phyloP scores from a whole-genome alignment of 2,797 vertebrate genomes.

The Masticophis lateralis region DNA sequence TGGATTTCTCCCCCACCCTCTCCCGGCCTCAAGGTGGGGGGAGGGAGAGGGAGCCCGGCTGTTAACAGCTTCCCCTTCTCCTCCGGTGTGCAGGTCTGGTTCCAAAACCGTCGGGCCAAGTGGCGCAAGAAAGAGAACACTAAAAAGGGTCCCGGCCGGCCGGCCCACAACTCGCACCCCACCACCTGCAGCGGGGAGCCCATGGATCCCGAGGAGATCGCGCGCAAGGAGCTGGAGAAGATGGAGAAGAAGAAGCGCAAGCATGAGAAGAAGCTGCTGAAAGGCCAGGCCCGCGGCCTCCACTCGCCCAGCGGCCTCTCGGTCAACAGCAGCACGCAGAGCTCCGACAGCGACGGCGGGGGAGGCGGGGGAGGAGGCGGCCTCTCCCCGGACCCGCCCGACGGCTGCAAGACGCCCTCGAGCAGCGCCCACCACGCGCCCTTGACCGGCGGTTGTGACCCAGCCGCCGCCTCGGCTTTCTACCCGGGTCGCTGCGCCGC shows the following conservation, averaged over 20 bases:
- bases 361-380: slow-evolving; percentile 78
- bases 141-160: slow-evolving; percentile 95
- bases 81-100: slow-evolving; percentile 88
- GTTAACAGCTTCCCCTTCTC: slow-evolving; percentile 69
- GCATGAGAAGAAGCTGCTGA: slow-evolving; percentile 91
- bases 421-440: slow-evolving; percentile 50
- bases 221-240: slow-evolving; percentile 90
- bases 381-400: slow-evolving; percentile 75
- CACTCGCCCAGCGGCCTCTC: slow-evolving; percentile 83
- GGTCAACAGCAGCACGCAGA: slow-evolving; percentile 86
- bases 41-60: slow-evolving; percentile 25
- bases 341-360: slow-evolving; percentile 95
- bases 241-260: slow-evolving; percentile 96
- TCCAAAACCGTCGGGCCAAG: slow-evolving; percentile 97
- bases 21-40: background rate
- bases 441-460: slow-evolving; percentile 74
- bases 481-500: background rate
- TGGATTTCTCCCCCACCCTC: background rate
- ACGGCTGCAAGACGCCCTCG: slow-evolving; percentile 36
- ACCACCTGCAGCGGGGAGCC: slow-evolving; percentile 98
- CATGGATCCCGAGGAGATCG: slow-evolving; percentile 98
- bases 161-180: slow-evolving; percentile 97
- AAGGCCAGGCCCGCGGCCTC: slow-evolving; percentile 84
- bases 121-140: slow-evolving; percentile 99
- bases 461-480: slow-evolving; percentile 11